Evolutionary conservation across 2,888 invertebrate genomes (phyloP).

Genomic region (Drosophila subsilvestris): DNA sequence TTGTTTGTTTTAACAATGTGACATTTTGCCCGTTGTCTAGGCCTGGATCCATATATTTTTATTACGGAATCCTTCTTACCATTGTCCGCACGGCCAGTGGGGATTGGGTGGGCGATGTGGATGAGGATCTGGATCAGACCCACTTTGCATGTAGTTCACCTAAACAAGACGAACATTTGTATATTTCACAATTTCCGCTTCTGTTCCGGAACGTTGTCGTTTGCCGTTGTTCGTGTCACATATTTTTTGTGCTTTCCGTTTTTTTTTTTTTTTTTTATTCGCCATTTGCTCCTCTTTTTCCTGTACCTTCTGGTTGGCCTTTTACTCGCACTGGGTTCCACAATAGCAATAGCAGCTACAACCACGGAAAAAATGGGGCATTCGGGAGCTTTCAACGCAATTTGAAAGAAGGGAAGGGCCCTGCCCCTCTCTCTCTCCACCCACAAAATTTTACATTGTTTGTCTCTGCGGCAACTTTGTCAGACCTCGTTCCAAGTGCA

Average conservation of each 20-base stretch:
- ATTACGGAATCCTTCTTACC: constrained; percentile 67
- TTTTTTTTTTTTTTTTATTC: constrained; percentile 27
- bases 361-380: constrained; percentile 62
- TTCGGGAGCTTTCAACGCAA: constrained; percentile 77
- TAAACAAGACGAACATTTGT: constrained; percentile 72
- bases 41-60: constrained; percentile 60
- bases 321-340: constrained; percentile 52
- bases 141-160: constrained; percentile 62
- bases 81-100: constrained; percentile 42
- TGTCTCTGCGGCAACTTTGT: constrained; percentile 61
- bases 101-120: background rate
- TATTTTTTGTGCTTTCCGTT: constrained; percentile 56
- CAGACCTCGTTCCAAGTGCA: constrained; percentile 58
- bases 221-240: constrained; percentile 72
- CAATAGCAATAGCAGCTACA: constrained; percentile 9
- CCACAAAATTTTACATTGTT: constrained; percentile 70
- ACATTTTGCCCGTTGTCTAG: constrained; percentile 53
- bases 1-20: constrained; percentile 26
- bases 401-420: constrained; percentile 48
- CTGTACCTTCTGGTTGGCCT: constrained; percentile 52
- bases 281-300: constrained; percentile 19
- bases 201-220: constrained; percentile 73
- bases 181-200: constrained; percentile 78
- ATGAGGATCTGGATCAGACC: background rate
- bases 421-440: constrained; percentile 28